Evolutionary conservation across 1,140 invertebrate genomes (phyloP).

Genomic region (Agrypnia vestita): DNA sequence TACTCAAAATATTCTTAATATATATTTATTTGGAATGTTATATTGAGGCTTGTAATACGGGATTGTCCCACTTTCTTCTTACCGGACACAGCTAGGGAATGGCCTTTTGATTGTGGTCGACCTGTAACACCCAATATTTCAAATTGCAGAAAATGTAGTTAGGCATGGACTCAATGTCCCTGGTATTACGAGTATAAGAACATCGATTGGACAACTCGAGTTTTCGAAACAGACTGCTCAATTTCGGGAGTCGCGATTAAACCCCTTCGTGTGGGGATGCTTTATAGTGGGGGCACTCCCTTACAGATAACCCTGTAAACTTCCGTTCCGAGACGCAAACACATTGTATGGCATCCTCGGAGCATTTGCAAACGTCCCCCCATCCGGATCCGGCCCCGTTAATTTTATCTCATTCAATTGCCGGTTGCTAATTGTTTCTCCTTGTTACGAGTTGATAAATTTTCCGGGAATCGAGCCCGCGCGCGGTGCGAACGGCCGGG

Average conservation of each 20-base stretch:
- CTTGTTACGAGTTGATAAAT: slow-evolving; percentile 58
- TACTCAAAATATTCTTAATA: too few species aligned
- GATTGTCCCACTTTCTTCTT: too few species aligned
- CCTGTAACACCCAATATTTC: too few species aligned
- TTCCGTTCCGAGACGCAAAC: slow-evolving; percentile 1
- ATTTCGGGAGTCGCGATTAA: not conserved
- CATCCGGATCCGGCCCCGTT: not conserved
- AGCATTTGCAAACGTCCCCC: not conserved
- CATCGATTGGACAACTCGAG: too few species aligned
- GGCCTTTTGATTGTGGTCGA: too few species aligned
- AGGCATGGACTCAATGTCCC: too few species aligned
- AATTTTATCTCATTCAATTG: slow-evolving; percentile 27
- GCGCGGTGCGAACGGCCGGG: slow-evolving; percentile 27
- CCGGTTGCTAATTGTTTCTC: slow-evolving; percentile 52
- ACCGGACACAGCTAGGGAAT: too few species aligned
- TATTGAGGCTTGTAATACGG: too few species aligned
- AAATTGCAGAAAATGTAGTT: too few species aligned
- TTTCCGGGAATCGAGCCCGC: slow-evolving; percentile 47
- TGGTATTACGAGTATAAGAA: too few species aligned
- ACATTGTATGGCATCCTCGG: slow-evolving; percentile 15
- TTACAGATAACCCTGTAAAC: slow-evolving; percentile 4
- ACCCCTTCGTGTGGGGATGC: not conserved
- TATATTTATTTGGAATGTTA: too few species aligned
- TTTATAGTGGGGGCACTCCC: not conserved
- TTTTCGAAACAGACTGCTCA: not conserved